These are phyloP conservation scores for Stichodactyla helianthus DNA, from an alignment of 64 coral and sea anemone genomes.

Conservation along the genomic window DNA sequence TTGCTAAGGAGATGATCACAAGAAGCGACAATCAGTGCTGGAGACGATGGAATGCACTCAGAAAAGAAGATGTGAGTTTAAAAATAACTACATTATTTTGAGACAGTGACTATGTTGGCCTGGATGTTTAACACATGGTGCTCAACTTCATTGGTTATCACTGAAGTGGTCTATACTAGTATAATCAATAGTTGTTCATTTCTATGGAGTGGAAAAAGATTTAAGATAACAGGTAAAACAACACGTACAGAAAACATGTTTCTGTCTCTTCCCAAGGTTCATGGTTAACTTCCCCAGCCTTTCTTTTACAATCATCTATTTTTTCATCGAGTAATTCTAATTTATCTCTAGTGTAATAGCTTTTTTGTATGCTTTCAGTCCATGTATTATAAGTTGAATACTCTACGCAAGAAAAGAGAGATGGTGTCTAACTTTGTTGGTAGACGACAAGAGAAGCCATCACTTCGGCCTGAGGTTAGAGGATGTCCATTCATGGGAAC, in stretches of 20 bases:
- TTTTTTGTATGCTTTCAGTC: constrained; percentile 35
- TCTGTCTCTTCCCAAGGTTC: too few relatives aligned
- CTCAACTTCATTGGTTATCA: too few relatives aligned
- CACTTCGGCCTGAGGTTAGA: constrained; percentile 54
- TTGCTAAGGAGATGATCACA: constrained; percentile 57
- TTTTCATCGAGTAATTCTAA: too few relatives aligned
- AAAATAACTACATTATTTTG: neutral
- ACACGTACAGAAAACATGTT: too few relatives aligned
- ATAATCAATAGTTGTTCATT: too few relatives aligned
- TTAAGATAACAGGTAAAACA: too few relatives aligned
- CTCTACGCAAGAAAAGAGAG: constrained; percentile 68
- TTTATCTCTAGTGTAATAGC: neutral
- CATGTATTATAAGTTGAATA: constrained; percentile 68
- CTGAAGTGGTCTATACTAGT: too few relatives aligned
- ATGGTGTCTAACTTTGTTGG: constrained; percentile 71
- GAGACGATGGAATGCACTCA: constrained; percentile 69
- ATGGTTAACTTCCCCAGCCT: too few relatives aligned
- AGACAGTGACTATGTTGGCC: too few relatives aligned
- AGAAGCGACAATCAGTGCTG: constrained; percentile 90
- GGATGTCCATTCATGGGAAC: neutral
- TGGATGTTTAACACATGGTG: too few relatives aligned
- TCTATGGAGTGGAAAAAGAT: too few relatives aligned
- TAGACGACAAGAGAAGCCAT: constrained; percentile 50
- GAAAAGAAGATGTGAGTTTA: constrained; percentile 68
- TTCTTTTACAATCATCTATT: too few relatives aligned